These are phyloP conservation scores for Anastatus disparis DNA, from an alignment of 1,140 invertebrate species.

Conservation along the genomic window DNA sequence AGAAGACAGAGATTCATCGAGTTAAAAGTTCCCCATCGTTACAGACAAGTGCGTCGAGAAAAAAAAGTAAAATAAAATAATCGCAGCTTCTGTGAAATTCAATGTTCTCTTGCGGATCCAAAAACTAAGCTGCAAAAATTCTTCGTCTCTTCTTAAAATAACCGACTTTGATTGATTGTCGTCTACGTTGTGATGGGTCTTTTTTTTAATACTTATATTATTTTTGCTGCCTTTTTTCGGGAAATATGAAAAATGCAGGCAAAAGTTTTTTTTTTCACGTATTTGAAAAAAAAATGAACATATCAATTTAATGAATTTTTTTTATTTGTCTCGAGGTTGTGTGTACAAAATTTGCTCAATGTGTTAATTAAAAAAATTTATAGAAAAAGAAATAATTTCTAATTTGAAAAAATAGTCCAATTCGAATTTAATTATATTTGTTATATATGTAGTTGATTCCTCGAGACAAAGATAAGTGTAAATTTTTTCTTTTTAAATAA, in stretches of 20 bases:
- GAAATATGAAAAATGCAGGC: not conserved
- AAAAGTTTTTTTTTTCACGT: not conserved
- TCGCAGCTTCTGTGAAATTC: conserved; percentile 26
- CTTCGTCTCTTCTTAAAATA: conserved; percentile 11
- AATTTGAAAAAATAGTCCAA: no score
- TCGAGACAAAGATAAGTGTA: conserved; percentile 2
- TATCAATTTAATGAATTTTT: not conserved
- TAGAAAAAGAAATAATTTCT: not conserved
- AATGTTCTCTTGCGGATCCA: conserved; percentile 8
- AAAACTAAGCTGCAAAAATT: conserved; percentile 9
- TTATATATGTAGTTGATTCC: not conserved
- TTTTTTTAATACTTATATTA: not conserved
- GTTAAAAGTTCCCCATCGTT: conserved; percentile 50
- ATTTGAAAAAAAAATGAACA: not conserved
- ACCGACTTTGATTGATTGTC: conserved; percentile 10
- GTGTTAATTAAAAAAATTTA: not conserved
- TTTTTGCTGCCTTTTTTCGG: not conserved
- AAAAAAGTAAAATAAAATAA: not conserved
- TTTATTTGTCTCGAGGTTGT: not conserved
- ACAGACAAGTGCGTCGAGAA: conserved; percentile 12
- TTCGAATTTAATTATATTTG: not conserved
- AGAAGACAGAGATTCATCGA: conserved; percentile 59
- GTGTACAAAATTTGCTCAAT: not conserved
- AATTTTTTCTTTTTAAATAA: not conserved
- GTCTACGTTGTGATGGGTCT: conserved; percentile 5